A percentile compares a stretch with the other conserved stretches of the same genome.
Conservation (phyloP, 2,113 vertebrate species). For the Psittacara wagleri region DNA sequence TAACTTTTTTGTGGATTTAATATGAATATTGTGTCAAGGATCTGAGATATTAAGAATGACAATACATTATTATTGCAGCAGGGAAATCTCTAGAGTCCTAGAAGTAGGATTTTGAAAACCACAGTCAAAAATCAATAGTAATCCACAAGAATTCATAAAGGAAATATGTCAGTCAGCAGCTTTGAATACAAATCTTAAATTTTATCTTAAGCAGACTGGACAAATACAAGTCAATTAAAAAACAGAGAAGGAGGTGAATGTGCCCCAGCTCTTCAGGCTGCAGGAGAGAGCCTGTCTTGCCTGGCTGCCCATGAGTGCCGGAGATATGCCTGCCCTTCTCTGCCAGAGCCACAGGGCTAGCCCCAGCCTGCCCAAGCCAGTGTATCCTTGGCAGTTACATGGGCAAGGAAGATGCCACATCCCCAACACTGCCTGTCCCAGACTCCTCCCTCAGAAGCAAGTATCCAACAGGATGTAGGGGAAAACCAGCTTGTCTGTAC, state of each 20-base stretch:
- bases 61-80: slow-evolving; percentile 82
- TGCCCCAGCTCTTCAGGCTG: not conserved
- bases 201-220: slow-evolving; percentile 66
- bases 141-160: slow-evolving; percentile 82
- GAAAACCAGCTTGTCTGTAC: not conserved
- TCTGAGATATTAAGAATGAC: slow-evolving; percentile 86
- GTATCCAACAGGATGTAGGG: not conserved
- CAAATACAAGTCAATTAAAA: slow-evolving; percentile 42
- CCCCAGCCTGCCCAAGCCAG: not conserved
- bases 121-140: slow-evolving; percentile 85
- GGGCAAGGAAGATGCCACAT: not conserved
- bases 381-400: fast-evolving
- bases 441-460: not conserved
- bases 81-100: slow-evolving; percentile 75
- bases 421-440: not conserved
- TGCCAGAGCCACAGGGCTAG: fast-evolving
- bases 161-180: slow-evolving; percentile 74
- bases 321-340: not conserved
- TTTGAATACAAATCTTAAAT: slow-evolving; percentile 69
- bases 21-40: slow-evolving; percentile 82
- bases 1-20: slow-evolving; percentile 63
- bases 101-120: slow-evolving; percentile 81
- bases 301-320: not conserved
- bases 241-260: not conserved
- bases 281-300: not conserved